A percentile compares a stretch with the other conserved stretches of the same genome.
phyloP scores from a whole-genome alignment of 2,797 vertebrate genomes.

The Rousettus madagascariensis region DNA sequence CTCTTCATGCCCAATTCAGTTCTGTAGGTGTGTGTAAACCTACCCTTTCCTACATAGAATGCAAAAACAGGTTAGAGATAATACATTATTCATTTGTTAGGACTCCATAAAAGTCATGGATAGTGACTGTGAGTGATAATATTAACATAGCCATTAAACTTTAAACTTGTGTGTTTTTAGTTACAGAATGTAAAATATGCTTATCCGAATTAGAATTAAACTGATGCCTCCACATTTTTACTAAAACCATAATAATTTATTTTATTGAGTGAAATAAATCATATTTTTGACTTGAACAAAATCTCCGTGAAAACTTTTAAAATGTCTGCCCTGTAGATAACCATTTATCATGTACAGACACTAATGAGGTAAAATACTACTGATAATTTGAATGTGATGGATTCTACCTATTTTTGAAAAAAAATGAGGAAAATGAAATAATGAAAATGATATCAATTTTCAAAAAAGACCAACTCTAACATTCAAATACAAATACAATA shows the following conservation, averaged over 20 bases:
- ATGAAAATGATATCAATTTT: not conserved
- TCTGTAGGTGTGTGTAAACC: not conserved
- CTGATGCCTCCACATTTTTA: not conserved
- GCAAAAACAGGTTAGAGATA: not conserved
- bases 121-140: not conserved
- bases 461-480: not conserved
- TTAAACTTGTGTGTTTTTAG: not conserved
- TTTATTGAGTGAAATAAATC: not conserved
- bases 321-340: not conserved
- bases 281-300: constrained; percentile 2
- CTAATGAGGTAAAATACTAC: not conserved
- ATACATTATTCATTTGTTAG: not conserved
- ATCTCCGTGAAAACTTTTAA: not conserved
- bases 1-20: not conserved
- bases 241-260: not conserved
- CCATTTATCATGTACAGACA: not conserved
- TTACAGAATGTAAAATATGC: not conserved
- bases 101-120: not conserved
- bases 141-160: not conserved
- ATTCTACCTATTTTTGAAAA: not conserved
- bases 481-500: not conserved
- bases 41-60: not conserved
- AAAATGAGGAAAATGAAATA: not conserved
- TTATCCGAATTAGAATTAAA: constrained; percentile 9
- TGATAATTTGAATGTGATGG: not conserved